These are phyloP conservation scores for Chelonus insularis DNA, from an alignment of 1,140 invertebrate genomes.

Conservation along the genomic window DNA sequence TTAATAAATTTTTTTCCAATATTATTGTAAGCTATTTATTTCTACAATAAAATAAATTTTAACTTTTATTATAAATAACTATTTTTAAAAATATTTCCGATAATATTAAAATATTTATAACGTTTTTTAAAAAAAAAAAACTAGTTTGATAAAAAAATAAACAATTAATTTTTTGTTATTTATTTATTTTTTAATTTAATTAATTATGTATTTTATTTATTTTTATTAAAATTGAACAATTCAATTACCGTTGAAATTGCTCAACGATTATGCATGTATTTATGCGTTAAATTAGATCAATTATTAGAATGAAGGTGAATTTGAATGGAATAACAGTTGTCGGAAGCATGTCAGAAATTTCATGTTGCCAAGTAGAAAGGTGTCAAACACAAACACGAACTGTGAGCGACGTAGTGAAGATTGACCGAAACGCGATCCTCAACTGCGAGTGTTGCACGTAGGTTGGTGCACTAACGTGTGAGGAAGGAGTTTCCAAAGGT, in stretches of 20 bases:
- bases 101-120: too few relatives aligned
- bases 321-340: neutral
- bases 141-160: too few relatives aligned
- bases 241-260: neutral
- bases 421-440: conserved; percentile 44
- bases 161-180: too few relatives aligned
- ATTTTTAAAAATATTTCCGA: too few relatives aligned
- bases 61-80: too few relatives aligned
- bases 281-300: too few relatives aligned
- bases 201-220: too few relatives aligned
- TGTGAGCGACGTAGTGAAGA: conserved; percentile 37
- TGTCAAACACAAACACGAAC: conserved; percentile 40
- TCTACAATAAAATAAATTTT: too few relatives aligned
- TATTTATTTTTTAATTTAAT: too few relatives aligned
- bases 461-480: conserved; percentile 17
- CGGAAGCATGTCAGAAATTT: neutral
- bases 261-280: too few relatives aligned
- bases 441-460: conserved; percentile 12
- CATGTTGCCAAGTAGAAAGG: neutral
- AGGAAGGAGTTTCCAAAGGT: conserved; percentile 34
- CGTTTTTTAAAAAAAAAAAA: too few relatives aligned
- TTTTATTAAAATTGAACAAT: too few relatives aligned
- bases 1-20: neutral
- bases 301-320: neutral
- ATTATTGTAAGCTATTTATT: neutral